Evolutionary conservation across 2,113 vertebrate species (phyloP).

Genomic region (Trogon surrucura): DNA sequence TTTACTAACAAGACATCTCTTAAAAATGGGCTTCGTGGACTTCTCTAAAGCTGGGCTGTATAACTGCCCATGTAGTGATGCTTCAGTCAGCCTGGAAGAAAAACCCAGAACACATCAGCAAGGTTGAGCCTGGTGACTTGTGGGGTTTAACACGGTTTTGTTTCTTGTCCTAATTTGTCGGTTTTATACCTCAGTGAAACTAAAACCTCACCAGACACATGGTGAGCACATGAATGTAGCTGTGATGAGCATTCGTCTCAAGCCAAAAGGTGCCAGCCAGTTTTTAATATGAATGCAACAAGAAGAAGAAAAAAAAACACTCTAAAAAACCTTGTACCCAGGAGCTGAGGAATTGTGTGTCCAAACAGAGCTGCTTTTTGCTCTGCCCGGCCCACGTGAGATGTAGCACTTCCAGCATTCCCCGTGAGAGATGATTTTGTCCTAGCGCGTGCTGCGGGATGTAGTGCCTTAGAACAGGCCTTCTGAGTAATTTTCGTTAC

Average conservation of each 20-base stretch:
- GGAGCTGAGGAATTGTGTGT: background rate
- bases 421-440: background rate
- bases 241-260: background rate
- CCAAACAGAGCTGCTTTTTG: background rate
- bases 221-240: background rate
- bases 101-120: no score
- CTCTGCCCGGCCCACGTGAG: background rate
- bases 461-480: accelerated
- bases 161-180: background rate
- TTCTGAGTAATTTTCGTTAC: slow-evolving; percentile 36
- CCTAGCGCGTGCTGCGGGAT: background rate
- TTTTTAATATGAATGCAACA: background rate
- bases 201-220: background rate
- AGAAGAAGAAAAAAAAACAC: background rate
- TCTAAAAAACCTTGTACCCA: background rate
- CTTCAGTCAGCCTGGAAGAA: background rate
- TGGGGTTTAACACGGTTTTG: background rate
- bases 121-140: background rate
- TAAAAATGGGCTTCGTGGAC: background rate
- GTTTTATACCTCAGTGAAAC: background rate
- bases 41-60: background rate
- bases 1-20: background rate
- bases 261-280: background rate
- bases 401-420: background rate
- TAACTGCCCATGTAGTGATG: background rate